A percentile compares a stretch with the other conserved stretches of the same genome.
Conservation (phyloP, 2,888 invertebrate genomes). For the Buathra laborator region DNA sequence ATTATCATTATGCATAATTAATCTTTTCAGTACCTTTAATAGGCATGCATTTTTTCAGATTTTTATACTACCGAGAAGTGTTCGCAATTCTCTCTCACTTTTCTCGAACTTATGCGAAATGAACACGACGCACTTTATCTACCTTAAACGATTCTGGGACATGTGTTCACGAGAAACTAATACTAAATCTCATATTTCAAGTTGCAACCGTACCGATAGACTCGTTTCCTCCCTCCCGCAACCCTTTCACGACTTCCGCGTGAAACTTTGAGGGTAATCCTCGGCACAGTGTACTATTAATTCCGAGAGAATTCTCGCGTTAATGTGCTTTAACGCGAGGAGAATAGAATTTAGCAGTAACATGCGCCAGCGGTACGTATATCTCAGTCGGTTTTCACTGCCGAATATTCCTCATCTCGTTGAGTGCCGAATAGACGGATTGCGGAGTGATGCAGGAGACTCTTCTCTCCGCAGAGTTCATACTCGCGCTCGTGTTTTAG, state of each 20-base stretch:
- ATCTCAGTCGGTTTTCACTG: conserved; percentile 5
- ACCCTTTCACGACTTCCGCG: neutral
- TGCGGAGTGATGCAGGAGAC: conserved; percentile 22
- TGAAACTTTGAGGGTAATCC: neutral
- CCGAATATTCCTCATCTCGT: conserved; percentile 60
- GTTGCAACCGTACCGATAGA: neutral
- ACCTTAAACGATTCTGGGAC: neutral
- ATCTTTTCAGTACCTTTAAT: too few species aligned
- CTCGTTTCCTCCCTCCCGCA: neutral
- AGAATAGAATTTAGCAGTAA: neutral
- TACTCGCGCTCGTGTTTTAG: conserved; percentile 35
- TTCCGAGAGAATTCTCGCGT: conserved; percentile 8
- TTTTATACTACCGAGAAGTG: too few species aligned
- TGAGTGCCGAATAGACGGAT: conserved; percentile 61
- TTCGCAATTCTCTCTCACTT: neutral
- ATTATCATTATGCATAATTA: too few species aligned
- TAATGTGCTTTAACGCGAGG: neutral
- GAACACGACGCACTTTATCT: too few species aligned
- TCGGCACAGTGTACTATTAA: neutral
- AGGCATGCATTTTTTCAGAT: too few species aligned
- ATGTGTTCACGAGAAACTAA: neutral
- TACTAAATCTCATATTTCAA: neutral
- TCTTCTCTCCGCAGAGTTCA: conserved; percentile 9
- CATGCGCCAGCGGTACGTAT: conserved; percentile 1
- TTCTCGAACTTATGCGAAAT: too few species aligned